Evolutionary conservation across 64 coral and sea anemone species (phyloP).

Genomic region (Exaiptasia diaphana): DNA sequence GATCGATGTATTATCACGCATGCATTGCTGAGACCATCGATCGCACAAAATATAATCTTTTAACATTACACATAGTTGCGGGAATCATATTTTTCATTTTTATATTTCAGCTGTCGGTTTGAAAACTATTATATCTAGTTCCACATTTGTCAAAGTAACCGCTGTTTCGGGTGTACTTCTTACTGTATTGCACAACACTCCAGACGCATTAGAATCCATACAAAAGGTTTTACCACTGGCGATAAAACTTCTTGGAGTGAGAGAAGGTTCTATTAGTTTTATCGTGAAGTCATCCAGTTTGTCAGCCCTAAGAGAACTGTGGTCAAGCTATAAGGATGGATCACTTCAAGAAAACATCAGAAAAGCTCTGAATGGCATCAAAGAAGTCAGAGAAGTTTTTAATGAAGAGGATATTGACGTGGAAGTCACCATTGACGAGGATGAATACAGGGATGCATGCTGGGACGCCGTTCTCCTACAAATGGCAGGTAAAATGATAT

Average conservation of each 20-base stretch:
- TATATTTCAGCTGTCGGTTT: too few relatives aligned
- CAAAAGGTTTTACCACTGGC: not conserved
- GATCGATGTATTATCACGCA: too few relatives aligned
- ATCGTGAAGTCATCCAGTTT: not conserved
- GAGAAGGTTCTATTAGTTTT: not conserved
- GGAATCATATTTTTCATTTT: too few relatives aligned
- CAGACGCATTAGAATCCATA: too few relatives aligned
- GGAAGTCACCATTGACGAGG: not conserved
- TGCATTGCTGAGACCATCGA: too few relatives aligned
- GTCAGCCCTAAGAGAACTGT: not conserved
- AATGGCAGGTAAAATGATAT: not conserved
- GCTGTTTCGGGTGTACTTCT: too few relatives aligned
- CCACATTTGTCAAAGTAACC: too few relatives aligned
- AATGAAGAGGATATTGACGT: not conserved
- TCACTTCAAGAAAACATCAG: not conserved
- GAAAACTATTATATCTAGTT: too few relatives aligned
- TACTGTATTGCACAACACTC: too few relatives aligned
- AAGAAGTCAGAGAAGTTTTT: not conserved
- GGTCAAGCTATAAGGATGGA: not conserved
- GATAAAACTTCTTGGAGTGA: not conserved
- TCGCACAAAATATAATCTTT: too few relatives aligned
- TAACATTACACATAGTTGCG: too few relatives aligned
- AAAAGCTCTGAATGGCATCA: not conserved
- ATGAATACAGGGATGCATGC: not conserved
- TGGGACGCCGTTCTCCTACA: not conserved